Conservation (phyloP, 64 coral and sea anemone species). For the Stichodactyla helianthus region DNA sequence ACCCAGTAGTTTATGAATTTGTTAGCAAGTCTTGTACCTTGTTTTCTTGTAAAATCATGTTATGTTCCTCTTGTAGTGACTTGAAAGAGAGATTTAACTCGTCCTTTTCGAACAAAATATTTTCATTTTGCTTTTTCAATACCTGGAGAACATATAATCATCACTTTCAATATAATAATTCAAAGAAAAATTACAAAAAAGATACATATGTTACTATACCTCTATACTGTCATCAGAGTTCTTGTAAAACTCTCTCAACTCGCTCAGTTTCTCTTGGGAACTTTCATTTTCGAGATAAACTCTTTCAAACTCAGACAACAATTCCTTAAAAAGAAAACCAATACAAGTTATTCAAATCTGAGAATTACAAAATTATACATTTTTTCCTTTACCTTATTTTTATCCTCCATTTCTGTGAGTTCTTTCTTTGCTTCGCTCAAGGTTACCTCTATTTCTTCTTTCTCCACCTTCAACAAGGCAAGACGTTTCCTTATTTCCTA, state of each 20-base stretch:
- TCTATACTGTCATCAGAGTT: conserved; percentile 36
- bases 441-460: conserved; percentile 52
- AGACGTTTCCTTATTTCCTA: conserved; percentile 79
- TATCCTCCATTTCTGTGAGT: conserved; percentile 53
- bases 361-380: not conserved
- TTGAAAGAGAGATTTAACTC: conserved; percentile 58
- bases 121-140: conserved; percentile 63
- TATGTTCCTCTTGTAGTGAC: conserved; percentile 53
- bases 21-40: conserved; percentile 19
- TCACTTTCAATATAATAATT: not conserved
- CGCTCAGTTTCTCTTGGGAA: conserved; percentile 31
- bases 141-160: not conserved
- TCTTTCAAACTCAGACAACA: conserved; percentile 46
- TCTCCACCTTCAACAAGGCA: conserved; percentile 53
- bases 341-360: not conserved
- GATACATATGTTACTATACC: not conserved
- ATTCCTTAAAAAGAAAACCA: conserved; percentile 20
- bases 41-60: conserved; percentile 35
- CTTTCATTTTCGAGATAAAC: conserved; percentile 55
- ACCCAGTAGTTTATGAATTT: no score
- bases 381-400: conserved; percentile 54
- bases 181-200: not conserved
- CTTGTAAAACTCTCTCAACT: conserved; percentile 30
- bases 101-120: conserved; percentile 64
- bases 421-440: conserved; percentile 77